These are phyloP conservation scores for Tupiocoris notatus DNA, from an alignment of 2,888 invertebrate genomes.

Conservation along the genomic window DNA sequence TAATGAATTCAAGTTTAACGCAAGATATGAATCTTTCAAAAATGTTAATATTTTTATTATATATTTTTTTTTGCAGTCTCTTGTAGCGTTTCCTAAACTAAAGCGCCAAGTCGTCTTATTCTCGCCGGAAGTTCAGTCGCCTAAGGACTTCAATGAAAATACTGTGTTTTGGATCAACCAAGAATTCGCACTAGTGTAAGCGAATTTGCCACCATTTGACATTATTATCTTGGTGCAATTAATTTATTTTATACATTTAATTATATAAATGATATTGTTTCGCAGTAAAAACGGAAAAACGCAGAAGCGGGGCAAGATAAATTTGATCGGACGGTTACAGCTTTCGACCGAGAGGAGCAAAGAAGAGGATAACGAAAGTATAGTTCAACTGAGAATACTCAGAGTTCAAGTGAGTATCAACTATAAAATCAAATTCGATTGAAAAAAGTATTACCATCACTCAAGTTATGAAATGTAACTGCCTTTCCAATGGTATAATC, in stretches of 20 bases:
- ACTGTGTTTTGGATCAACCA: constrained; percentile 96
- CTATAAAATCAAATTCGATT: too few species aligned
- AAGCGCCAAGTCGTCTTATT: constrained; percentile 87
- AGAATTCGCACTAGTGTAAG: constrained; percentile 80
- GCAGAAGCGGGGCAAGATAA: constrained; percentile 92
- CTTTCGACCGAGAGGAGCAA: constrained; percentile 92
- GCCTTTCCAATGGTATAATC: too few species aligned
- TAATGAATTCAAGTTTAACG: too few species aligned
- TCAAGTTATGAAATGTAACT: too few species aligned
- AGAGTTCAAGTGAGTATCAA: constrained; percentile 64
- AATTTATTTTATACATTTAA: not conserved
- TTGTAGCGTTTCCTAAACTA: constrained; percentile 93
- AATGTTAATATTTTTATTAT: constrained; percentile 18
- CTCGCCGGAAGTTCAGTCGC: constrained; percentile 75
- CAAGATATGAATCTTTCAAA: too few species aligned
- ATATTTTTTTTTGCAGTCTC: constrained; percentile 64
- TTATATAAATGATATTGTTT: constrained; percentile 52
- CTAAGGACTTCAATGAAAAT: constrained; percentile 91
- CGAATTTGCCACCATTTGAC: constrained; percentile 45
- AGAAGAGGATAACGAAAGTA: constrained; percentile 97
- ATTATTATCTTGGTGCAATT: not conserved
- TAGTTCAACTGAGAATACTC: constrained; percentile 92
- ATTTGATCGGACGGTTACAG: constrained; percentile 92
- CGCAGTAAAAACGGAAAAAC: constrained; percentile 89
- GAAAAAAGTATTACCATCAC: too few species aligned